These are phyloP conservation scores for Zaprionus davidi DNA, from an alignment of 1,140 invertebrate genomes.

Conservation along the genomic window DNA sequence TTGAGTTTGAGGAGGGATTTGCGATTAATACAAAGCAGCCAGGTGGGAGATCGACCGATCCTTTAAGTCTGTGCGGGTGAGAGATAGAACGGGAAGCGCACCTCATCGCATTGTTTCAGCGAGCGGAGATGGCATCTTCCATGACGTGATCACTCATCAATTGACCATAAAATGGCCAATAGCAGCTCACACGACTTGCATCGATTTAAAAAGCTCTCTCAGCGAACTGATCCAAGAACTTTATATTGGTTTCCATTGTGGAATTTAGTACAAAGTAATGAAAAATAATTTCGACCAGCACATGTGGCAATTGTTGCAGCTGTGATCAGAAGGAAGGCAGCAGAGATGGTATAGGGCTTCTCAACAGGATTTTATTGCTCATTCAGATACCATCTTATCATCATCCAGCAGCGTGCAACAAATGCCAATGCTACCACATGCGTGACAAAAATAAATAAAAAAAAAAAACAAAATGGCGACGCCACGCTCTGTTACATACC, in stretches of 20 bases:
- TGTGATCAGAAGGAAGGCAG: slow-evolving; percentile 84
- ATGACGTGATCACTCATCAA: slow-evolving; percentile 71
- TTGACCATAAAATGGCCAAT: slow-evolving; percentile 33
- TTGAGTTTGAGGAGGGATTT: slow-evolving; percentile 38
- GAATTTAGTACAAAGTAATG: slow-evolving; percentile 52
- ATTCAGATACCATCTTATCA: slow-evolving; percentile 84
- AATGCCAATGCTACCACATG: slow-evolving; percentile 48
- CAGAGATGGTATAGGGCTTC: slow-evolving; percentile 77
- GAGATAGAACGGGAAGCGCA: slow-evolving; percentile 77
- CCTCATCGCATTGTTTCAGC: slow-evolving; percentile 77
- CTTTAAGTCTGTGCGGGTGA: slow-evolving; percentile 50
- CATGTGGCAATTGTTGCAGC: slow-evolving; percentile 19
- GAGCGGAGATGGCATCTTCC: slow-evolving; percentile 87
- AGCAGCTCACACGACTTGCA: slow-evolving; percentile 84
- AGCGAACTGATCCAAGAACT: slow-evolving; percentile 88
- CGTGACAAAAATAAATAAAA: slow-evolving; percentile 22
- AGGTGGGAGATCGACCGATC: slow-evolving; percentile 25
- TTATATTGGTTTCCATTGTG: slow-evolving; percentile 64
- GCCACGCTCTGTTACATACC: slow-evolving; percentile 88
- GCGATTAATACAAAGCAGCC: slow-evolving; percentile 45
- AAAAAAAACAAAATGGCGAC: slow-evolving; percentile 66
- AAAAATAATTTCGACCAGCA: slow-evolving; percentile 3
- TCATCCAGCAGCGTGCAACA: slow-evolving; percentile 61
- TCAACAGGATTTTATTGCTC: slow-evolving; percentile 69
- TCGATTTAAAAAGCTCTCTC: slow-evolving; percentile 86